Evolutionary conservation across 2,113 vertebrate genomes (phyloP), one percentile per base, ranked within the genome.

Genomic region (Podocnemis expansa): DNA sequence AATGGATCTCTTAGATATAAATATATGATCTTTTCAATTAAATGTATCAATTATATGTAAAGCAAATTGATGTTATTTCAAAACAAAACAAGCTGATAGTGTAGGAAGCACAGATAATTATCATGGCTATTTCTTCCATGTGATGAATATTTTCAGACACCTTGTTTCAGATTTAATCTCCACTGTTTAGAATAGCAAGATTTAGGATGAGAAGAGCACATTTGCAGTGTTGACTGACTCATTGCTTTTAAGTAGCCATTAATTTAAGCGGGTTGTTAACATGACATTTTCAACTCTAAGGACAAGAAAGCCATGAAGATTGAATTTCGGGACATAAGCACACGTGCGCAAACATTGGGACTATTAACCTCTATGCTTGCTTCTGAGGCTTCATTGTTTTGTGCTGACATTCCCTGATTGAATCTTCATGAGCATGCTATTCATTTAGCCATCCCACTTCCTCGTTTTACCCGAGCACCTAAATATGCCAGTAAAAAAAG

Each of bases 381-480:
- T 88, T 96, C 95, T 97, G 89, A 97, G 95, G 89, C 87, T 86
- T 94, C 93, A 96, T 96, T 97, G 93, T 96, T 94, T 91, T 88
- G 91, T 79, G 67, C 94, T 96, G 94, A 90, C 80, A 78, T 96
- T 96, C 82, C 94, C 87, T 94, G 94, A 96, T 90, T 94, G 94
- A 96, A 93, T 96, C 96, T 94, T 90, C 22, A 2, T 91, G 89
- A 94, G 91, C 92, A 93, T 67, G 80, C 93, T 95, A 88, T 96
- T 96, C 93, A 94, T 96, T 97, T 95, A 93, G 91, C 96, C 87
- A 96, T 93, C 91, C 92, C 88, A 95, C 96, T 97, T 97, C 96
- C 93, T 96, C 93, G 88, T 96, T 94, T 82, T 88, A 93, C 82
- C 75, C 80, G 1, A 91, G 93, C 87, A 96, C 97, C 95, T 97